Conservation (phyloP, 2,888 invertebrate species). For the Ceraclea dissimilis region DNA sequence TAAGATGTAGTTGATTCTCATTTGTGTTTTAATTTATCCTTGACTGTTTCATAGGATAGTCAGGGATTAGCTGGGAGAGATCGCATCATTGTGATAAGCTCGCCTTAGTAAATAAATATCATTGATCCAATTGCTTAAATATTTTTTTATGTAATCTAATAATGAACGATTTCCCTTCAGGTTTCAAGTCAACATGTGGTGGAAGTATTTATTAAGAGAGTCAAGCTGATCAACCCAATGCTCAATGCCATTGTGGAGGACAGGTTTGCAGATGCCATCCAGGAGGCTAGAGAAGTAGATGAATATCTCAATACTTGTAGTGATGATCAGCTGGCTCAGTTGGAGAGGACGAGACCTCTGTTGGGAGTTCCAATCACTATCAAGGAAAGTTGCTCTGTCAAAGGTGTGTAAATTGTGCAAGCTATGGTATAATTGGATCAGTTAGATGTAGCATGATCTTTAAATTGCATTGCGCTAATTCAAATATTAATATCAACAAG, state of each 20-base stretch:
- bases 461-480: too few relatives aligned
- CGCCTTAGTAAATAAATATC: too few relatives aligned
- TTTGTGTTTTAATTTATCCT: too few relatives aligned
- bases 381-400: constrained; percentile 59
- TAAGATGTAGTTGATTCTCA: background rate
- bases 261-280: constrained; percentile 55
- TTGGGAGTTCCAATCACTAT: constrained; percentile 67
- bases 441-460: too few relatives aligned
- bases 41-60: too few relatives aligned
- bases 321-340: constrained; percentile 1
- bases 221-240: constrained; percentile 56
- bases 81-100: too few relatives aligned
- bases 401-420: constrained; percentile 47
- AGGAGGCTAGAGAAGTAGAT: constrained; percentile 58
- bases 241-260: constrained; percentile 64
- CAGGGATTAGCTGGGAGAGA: too few relatives aligned
- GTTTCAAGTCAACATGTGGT: constrained; percentile 36
- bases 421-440: background rate
- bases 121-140: too few relatives aligned
- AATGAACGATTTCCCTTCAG: too few relatives aligned
- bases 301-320: constrained; percentile 38
- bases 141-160: too few relatives aligned
- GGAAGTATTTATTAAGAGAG: constrained; percentile 54
- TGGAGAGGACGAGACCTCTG: constrained; percentile 44
- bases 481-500: too few relatives aligned